Evolutionary conservation across 1,140 invertebrate species (phyloP), one percentile per base, ranked within the genome.

Genomic region (Macrobrachium nipponense): DNA sequence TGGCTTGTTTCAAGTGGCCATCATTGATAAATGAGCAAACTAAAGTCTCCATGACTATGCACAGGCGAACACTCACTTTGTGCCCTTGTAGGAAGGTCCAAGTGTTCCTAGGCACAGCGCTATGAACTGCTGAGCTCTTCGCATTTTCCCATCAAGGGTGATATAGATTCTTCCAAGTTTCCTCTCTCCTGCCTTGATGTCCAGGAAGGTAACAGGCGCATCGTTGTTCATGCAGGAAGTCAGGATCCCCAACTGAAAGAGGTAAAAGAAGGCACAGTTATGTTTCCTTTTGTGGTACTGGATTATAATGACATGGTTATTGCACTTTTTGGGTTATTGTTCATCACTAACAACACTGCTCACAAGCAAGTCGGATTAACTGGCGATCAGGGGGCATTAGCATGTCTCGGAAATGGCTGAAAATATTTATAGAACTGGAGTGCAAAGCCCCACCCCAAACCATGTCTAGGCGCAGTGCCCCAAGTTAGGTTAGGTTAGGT

Each of bases 21-120:
- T 36, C 27, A 36, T 4, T 36, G 27, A 36, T 36, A 36, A 36
- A 66, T 51, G 11, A 51, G 0, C 8, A 10, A 51, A 68, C 18
- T 68, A 77, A 44, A 77, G 75, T 23, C 44, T 68, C 51, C 3
- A 0, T 51, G 51, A 51, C 12, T 10, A 51, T 7, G 4, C 51
- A 5, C 12, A 10, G 51, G 51, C 51, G 12, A 12, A 8, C 7
- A 70, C 77, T 72, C n/a, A 87, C 86, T 70, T 83, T 20, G 64
- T 87, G 20, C 76, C 75, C 18, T 72, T 58, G 73, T 87, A 87
- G 8, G 80, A 83, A 0, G 75, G 80, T 0, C 86, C 86, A 18
- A 82, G 76, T 18, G 36, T 87, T 4, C 86, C 86, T 12, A 87
- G 66, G 62, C 86, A 87, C 1, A 87, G 75, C 2, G 81, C 75